phyloP scores from a whole-genome alignment of 2,888 invertebrate species.

The Colletes collaris region DNA sequence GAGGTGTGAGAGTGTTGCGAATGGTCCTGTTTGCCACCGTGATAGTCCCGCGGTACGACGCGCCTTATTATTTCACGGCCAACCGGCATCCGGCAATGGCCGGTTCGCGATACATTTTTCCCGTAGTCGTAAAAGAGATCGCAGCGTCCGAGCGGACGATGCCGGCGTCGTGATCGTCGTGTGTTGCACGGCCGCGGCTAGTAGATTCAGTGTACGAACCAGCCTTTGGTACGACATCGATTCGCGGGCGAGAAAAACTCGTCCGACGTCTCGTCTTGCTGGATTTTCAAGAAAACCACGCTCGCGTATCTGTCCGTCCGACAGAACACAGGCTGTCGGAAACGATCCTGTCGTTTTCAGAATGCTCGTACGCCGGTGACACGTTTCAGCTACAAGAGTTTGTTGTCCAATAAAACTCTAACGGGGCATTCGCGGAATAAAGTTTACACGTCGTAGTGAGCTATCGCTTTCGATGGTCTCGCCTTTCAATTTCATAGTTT shows the following conservation, averaged over 20 bases:
- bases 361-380: background rate
- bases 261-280: constrained; percentile 54
- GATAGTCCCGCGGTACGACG: constrained; percentile 21
- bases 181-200: constrained; percentile 1
- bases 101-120: background rate
- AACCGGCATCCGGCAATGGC: background rate
- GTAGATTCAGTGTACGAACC: constrained; percentile 11
- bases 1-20: constrained; percentile 34
- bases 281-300: constrained; percentile 60
- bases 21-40: constrained; percentile 40
- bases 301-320: constrained; percentile 14
- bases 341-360: constrained; percentile 24
- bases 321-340: constrained; percentile 6
- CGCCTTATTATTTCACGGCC: constrained; percentile 49
- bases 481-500: background rate
- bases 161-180: background rate
- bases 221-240: constrained; percentile 56
- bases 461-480: too few species aligned
- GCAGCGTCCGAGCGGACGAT: too few species aligned
- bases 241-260: constrained; percentile 52
- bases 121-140: background rate
- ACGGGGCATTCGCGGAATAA: too few species aligned
- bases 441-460: too few species aligned
- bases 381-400: constrained; percentile 8
- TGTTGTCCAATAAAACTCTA: too few species aligned